phyloP scores from a whole-genome alignment of 2,797 vertebrate genomes.

The Lacerta viridis region DNA sequence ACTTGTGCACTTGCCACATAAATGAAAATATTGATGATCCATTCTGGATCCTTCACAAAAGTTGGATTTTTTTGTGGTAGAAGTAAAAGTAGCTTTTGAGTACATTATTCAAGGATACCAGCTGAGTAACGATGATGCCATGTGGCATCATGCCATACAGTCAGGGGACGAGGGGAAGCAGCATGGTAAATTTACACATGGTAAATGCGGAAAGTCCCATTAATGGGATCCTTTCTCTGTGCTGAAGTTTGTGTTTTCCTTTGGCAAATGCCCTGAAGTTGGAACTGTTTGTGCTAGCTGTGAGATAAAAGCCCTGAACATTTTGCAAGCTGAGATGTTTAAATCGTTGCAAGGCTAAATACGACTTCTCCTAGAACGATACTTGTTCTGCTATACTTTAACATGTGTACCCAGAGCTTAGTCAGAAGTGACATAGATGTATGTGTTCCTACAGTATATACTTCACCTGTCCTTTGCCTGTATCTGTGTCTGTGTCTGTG shows the following conservation, averaged over 20 bases:
- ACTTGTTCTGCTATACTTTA: neutral
- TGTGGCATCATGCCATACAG: too few relatives aligned
- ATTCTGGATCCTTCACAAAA: too few relatives aligned
- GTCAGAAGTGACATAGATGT: neutral
- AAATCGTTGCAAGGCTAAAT: neutral
- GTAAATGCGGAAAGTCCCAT: too few relatives aligned
- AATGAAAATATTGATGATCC: too few relatives aligned
- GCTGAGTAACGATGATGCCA: too few relatives aligned
- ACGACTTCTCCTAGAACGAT: neutral
- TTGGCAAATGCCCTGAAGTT: neutral
- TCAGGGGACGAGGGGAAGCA: too few relatives aligned
- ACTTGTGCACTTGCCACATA: too few relatives aligned
- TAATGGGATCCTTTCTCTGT: neutral
- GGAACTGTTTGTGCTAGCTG: neutral
- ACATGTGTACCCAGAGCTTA: neutral
- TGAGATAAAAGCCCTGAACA: neutral
- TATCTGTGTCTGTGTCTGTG: too few relatives aligned
- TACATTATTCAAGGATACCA: too few relatives aligned
- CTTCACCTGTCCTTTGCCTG: neutral
- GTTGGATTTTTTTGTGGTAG: too few relatives aligned
- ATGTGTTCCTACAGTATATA: neutral
- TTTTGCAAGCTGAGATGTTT: neutral
- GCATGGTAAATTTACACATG: too few relatives aligned
- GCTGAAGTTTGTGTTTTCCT: neutral
- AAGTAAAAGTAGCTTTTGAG: too few relatives aligned